These are phyloP conservation scores for Sciurus carolinensis DNA, from an alignment of 2,797 vertebrate genomes.

Conservation along the genomic window DNA sequence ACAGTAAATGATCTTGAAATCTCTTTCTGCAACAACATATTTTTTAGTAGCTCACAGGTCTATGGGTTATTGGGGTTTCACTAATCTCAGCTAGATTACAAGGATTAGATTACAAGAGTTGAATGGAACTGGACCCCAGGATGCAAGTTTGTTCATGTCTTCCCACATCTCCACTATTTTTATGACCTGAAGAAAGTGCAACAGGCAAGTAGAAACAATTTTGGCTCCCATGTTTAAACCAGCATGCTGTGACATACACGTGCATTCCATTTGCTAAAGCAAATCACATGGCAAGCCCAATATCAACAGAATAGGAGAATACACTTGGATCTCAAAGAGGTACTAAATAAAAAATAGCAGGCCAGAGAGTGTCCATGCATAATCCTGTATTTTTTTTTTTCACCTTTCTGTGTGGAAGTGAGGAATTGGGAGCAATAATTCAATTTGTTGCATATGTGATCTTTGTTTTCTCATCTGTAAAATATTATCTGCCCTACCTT, in stretches of 20 bases:
- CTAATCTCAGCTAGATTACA: not conserved
- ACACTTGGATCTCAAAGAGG: not conserved
- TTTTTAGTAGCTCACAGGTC: not conserved
- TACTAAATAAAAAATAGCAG: not conserved
- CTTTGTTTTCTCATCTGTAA: constrained; percentile 37
- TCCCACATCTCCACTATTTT: not conserved
- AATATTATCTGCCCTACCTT: not conserved
- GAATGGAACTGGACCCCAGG: fast-evolving
- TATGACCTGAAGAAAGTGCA: not conserved
- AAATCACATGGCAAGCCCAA: not conserved
- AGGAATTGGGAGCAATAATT: constrained; percentile 1
- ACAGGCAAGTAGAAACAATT: not conserved
- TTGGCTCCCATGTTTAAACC: not conserved
- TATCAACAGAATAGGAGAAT: not conserved
- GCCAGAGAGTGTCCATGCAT: not conserved
- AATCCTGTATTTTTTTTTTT: not conserved
- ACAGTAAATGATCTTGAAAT: not conserved
- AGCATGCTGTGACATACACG: not conserved
- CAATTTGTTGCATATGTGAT: not conserved
- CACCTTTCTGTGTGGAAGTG: not conserved
- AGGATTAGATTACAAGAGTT: not conserved
- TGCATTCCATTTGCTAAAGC: not conserved
- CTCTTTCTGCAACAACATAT: not conserved
- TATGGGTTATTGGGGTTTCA: not conserved
- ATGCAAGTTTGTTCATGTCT: not conserved